phyloP scores from a whole-genome alignment of 2,113 vertebrate species.

The Nanorana parkeri region DNA sequence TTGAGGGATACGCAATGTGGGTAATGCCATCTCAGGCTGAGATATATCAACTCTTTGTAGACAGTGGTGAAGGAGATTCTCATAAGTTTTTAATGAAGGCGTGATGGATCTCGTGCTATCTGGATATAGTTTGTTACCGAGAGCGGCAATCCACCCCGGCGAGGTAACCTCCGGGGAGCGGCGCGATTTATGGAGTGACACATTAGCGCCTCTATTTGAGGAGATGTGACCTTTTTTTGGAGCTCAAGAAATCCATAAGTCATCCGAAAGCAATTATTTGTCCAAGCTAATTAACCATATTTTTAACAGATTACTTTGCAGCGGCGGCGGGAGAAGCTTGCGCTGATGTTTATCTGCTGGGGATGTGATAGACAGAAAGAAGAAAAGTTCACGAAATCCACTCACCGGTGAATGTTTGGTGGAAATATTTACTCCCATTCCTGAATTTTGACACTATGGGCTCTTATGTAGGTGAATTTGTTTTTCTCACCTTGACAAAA shows the following conservation, averaged over 20 bases:
- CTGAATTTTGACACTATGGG: too few relatives aligned
- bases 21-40: neutral
- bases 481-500: too few relatives aligned
- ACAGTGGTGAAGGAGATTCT: conserved; percentile 32
- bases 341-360: conserved; percentile 28
- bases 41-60: conserved; percentile 39
- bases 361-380: neutral
- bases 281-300: conserved; percentile 56
- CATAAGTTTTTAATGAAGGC: conserved; percentile 57
- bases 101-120: conserved; percentile 40
- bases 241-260: conserved; percentile 50
- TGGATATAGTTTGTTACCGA: conserved; percentile 11
- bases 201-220: conserved; percentile 25
- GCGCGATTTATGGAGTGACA: conserved; percentile 39
- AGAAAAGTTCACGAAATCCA: too few relatives aligned
- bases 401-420: too few relatives aligned
- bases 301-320: conserved; percentile 48
- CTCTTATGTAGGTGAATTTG: too few relatives aligned
- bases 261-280: conserved; percentile 54
- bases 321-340: neutral
- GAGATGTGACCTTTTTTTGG: conserved; percentile 57
- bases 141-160: conserved; percentile 6
- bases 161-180: conserved; percentile 42
- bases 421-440: too few relatives aligned
- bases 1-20: conserved; percentile 31